Conservation (phyloP, 1,140 invertebrate genomes). For the Anastrepha ludens region DNA sequence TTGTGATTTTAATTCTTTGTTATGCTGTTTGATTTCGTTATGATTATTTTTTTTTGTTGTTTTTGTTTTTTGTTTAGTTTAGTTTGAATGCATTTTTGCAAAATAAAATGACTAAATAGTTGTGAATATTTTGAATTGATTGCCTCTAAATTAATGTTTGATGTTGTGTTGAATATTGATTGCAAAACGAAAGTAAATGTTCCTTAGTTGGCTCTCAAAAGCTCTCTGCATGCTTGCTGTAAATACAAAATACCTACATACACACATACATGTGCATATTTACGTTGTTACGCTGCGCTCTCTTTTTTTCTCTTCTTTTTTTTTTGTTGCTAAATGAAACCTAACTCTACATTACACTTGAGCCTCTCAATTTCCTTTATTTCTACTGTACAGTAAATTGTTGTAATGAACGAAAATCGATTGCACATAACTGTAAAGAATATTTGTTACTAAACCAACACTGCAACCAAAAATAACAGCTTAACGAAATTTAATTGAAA, state of each 20-base stretch:
- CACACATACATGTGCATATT: not conserved
- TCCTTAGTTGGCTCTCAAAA: conserved; percentile 15
- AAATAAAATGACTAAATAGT: conserved; percentile 15
- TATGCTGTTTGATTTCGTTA: conserved; percentile 68
- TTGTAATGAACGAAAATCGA: not conserved
- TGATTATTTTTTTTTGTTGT: too few relatives aligned
- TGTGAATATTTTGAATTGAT: conserved; percentile 56
- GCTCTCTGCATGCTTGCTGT: conserved; percentile 7
- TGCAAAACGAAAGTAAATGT: conserved; percentile 19
- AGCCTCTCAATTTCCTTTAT: not conserved
- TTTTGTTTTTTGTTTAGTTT: conserved; percentile 29
- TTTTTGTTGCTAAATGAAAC: not conserved
- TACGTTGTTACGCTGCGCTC: too few relatives aligned
- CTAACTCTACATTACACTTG: not conserved
- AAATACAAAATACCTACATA: not conserved
- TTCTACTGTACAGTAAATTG: conserved; percentile 8
- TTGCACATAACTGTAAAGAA: not conserved
- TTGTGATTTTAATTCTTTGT: conserved; percentile 69
- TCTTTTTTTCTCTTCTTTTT: not conserved
- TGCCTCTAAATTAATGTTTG: conserved; percentile 22
- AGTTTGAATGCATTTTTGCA: conserved; percentile 56
- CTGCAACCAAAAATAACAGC: conserved; percentile 45
- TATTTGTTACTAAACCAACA: conserved; percentile 37
- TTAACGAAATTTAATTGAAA: conserved; percentile 35
- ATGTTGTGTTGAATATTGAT: conserved; percentile 53